A percentile compares a stretch with the other conserved stretches of the same genome.
phyloP scores from a whole-genome alignment of 2,797 vertebrate species.

The Antennarius maculatus region DNA sequence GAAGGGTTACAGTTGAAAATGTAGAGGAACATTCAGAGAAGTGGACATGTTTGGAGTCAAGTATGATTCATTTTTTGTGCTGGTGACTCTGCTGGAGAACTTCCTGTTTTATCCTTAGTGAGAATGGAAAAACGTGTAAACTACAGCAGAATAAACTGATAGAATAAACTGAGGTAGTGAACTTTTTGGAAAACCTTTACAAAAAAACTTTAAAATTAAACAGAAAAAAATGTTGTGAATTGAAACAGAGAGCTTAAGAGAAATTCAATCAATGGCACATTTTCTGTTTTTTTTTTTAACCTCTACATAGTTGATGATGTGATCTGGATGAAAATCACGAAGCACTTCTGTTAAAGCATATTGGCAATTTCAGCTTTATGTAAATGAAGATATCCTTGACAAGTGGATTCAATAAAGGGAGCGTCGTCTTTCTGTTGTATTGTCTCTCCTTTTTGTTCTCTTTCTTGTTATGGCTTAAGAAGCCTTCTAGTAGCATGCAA shows the following conservation, averaged over 20 bases:
- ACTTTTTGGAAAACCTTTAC: conserved; percentile 18
- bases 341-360: neutral
- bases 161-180: conserved; percentile 26
- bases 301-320: no score
- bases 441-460: conserved; percentile 26
- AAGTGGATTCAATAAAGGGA: conserved; percentile 48
- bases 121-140: neutral
- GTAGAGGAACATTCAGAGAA: conserved; percentile 22
- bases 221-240: neutral
- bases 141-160: conserved; percentile 43
- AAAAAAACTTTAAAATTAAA: conserved; percentile 7
- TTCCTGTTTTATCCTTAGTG: conserved; percentile 37
- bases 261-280: neutral
- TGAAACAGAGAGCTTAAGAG: neutral
- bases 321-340: neutral
- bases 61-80: conserved; percentile 29
- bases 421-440: conserved; percentile 34
- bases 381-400: conserved; percentile 18
- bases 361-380: neutral
- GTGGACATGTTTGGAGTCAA: conserved; percentile 33
- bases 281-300: no score
- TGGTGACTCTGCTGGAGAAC: conserved; percentile 16
- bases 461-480: conserved; percentile 46
- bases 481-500: conserved; percentile 30
- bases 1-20: conserved; percentile 23